Conservation (phyloP, 1,140 invertebrate genomes). For the Teleogryllus occipitalis region DNA sequence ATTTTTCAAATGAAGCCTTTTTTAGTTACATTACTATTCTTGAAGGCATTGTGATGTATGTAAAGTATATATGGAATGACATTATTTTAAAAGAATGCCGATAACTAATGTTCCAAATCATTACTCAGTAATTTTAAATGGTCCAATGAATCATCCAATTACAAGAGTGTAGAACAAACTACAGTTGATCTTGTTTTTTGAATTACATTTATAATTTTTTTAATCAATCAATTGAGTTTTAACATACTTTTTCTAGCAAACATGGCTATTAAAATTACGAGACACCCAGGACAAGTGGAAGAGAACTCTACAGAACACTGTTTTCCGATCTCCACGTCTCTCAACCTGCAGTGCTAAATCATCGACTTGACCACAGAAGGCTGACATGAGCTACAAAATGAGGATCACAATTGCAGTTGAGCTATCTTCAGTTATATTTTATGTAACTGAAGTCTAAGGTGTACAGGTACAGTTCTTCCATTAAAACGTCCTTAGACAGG, state of each 20-base stretch:
- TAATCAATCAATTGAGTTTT: not conserved
- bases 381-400: not conserved
- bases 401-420: not conserved
- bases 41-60: too few relatives aligned
- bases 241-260: constrained; percentile 32
- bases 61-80: too few relatives aligned
- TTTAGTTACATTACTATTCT: too few relatives aligned
- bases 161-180: not conserved
- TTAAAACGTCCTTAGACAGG: not conserved
- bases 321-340: constrained; percentile 32
- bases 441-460: not conserved
- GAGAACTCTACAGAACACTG: constrained; percentile 41
- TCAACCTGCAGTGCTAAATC: constrained; percentile 22
- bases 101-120: not conserved
- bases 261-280: constrained; percentile 42
- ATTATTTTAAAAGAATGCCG: too few relatives aligned
- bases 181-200: too few relatives aligned
- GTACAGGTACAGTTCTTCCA: not conserved
- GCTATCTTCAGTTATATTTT: not conserved
- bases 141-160: not conserved
- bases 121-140: not conserved
- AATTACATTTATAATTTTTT: not conserved
- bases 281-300: constrained; percentile 49
- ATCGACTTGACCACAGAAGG: constrained; percentile 17
- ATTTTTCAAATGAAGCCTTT: too few relatives aligned